Base-by-base conservation (phyloP, 2,888 invertebrate species). In the Patella pellucida region DNA sequence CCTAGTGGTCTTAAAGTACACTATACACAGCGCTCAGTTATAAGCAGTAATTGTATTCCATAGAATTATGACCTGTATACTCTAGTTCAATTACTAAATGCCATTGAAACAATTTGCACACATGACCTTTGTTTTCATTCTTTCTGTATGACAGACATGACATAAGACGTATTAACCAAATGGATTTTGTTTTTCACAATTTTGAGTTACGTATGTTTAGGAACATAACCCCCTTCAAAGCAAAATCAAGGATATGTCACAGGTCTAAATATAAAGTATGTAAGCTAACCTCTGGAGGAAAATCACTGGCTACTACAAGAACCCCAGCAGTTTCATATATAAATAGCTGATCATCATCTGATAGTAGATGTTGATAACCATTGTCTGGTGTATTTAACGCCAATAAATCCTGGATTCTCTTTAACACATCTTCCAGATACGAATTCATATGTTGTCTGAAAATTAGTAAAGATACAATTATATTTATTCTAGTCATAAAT, bases 291-390 rank as follows among this genome's bases (percentile, higher is more conserved):
- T 92, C 90, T 19, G 90, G 85, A 16, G 91, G 87, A 62, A 92
- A 89, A 78, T 91, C 90, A 78, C 92, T 92, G 76, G 92, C 91
- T 2, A 93, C 92, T 73, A 93, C 92, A 9, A 93, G 87, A 56
- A 92, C 90, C 2, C 93, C 92, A 54, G 92, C 92, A 2, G 93
- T 92, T 90, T 93, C 93, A 82, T 92, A 93, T 54, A 93, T 85
- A 84, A 92, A 93, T 70, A 93, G 88, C 86, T 93, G 93, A 84
- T 93, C 93, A 79, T 93, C 93, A 50, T 90, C 85, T 1, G 91
- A 90, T 68, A 93, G 87, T 67, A 91, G 86, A 51, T 88, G 88
- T 69, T 86, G 85, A 72, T 82, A 82, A 15, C 89, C 88, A 80
- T 91, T 92, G 62, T 91, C 88, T 19, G 92, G 90, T 3, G 91